Percentiles rank a stretch among this genome's conserved stretches.
Conservation (phyloP, 2,888 invertebrate genomes). For the Pinctada fucata region DNA sequence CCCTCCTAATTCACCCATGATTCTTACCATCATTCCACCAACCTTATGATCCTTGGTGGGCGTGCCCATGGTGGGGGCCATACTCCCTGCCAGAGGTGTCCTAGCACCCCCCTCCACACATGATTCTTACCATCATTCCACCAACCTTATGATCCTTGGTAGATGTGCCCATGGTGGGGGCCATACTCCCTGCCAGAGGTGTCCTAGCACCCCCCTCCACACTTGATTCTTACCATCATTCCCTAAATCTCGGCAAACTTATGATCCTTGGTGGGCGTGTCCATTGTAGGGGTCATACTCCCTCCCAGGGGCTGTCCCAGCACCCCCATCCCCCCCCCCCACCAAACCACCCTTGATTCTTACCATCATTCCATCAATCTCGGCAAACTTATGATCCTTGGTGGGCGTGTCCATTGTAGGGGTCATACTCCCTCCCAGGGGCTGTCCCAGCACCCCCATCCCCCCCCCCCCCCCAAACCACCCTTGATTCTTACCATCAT, state of each 20-base stretch:
- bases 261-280: constrained; percentile 56
- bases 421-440: constrained; percentile 43
- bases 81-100: too few relatives aligned
- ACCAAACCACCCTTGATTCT: too few relatives aligned
- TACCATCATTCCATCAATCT: constrained; percentile 40
- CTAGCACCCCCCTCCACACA: too few relatives aligned
- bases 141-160: constrained; percentile 48
- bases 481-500: too few relatives aligned
- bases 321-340: too few relatives aligned
- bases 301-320: constrained; percentile 46
- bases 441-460: constrained; percentile 49
- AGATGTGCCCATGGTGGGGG: constrained; percentile 58
- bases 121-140: constrained; percentile 41
- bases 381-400: constrained; percentile 50
- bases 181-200: constrained; percentile 39
- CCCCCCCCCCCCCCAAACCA: too few relatives aligned
- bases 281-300: constrained; percentile 53
- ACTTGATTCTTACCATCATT: constrained; percentile 42
- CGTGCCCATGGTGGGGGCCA: constrained; percentile 57
- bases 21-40: constrained; percentile 40
- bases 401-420: constrained; percentile 58
- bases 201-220: too few relatives aligned
- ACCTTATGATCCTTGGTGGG: constrained; percentile 52
- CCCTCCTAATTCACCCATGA: too few relatives aligned
- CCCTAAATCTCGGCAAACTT: constrained; percentile 39